Conservation (phyloP, 2,888 invertebrate species). For the Protophormia terraenovae region DNA sequence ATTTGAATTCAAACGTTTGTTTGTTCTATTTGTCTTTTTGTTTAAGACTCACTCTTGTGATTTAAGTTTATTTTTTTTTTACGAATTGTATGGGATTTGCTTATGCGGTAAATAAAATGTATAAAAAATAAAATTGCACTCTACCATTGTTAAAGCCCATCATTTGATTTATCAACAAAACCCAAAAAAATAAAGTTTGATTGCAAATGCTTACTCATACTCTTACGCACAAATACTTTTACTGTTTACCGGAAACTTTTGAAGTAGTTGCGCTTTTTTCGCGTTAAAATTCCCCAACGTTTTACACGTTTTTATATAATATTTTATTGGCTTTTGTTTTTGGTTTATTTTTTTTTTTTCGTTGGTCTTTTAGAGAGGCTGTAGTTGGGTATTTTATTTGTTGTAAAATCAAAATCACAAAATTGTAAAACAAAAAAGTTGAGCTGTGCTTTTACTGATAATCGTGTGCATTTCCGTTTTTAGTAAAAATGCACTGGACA, state of each 20-base stretch:
- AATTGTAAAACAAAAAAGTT: not conserved
- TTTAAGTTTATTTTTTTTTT: constrained; percentile 14
- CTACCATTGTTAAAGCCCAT: constrained; percentile 49
- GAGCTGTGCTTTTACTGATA: constrained; percentile 54
- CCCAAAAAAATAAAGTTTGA: constrained; percentile 40
- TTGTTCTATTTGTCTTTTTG: constrained; percentile 9
- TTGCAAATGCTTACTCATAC: constrained; percentile 29
- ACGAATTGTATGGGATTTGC: constrained; percentile 44
- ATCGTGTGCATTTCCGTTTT: constrained; percentile 67
- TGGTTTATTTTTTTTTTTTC: too few species aligned
- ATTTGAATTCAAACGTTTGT: constrained; percentile 22
- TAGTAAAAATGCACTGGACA: constrained; percentile 54
- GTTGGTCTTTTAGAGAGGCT: constrained; percentile 6
- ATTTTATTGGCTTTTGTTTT: constrained; percentile 66
- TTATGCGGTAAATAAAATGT: constrained; percentile 60
- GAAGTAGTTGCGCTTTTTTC: constrained; percentile 60
- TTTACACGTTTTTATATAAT: constrained; percentile 54
- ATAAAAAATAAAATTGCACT: not conserved
- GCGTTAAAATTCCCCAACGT: constrained; percentile 46
- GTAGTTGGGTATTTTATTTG: constrained; percentile 29
- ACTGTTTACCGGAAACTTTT: constrained; percentile 70
- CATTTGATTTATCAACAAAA: constrained; percentile 57
- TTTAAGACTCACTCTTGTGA: constrained; percentile 37
- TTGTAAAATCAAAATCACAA: constrained; percentile 35
- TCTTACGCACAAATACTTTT: not conserved